Conservation (phyloP, 1,140 invertebrate genomes). For the Physella acuta region DNA sequence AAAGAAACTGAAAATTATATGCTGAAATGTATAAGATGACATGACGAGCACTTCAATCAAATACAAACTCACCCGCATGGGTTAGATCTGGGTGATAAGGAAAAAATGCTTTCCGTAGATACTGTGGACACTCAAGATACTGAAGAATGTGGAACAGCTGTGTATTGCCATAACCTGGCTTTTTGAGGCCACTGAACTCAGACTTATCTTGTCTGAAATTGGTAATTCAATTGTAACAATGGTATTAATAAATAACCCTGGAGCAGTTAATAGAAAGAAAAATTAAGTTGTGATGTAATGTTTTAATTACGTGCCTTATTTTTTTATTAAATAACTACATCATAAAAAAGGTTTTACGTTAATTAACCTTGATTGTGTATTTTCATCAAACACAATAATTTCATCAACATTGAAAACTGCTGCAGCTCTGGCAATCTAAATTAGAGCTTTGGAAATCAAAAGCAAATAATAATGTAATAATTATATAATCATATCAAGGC, state of each 20-base stretch:
- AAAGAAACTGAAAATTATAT: no score
- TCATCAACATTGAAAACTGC: conserved; percentile 92
- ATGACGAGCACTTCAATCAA: neutral
- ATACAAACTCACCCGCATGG: conserved; percentile 56
- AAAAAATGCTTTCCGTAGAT: conserved; percentile 90
- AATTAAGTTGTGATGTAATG: neutral
- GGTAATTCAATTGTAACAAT: no score
- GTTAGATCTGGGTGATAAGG: conserved; percentile 72
- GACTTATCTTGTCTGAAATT: conserved; percentile 42
- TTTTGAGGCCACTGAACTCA: conserved; percentile 54
- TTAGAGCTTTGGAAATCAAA: no score
- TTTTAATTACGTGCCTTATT: no score
- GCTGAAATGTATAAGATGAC: neutral
- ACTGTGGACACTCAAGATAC: conserved; percentile 96
- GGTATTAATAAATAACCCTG: no score
- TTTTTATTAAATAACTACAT: neutral
- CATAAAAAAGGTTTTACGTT: neutral
- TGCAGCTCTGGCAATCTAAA: conserved; percentile 84
- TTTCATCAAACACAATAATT: conserved; percentile 70
- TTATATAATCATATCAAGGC: no score
- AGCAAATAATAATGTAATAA: no score
- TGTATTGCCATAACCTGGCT: conserved; percentile 66
- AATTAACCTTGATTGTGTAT: neutral
- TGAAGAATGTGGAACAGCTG: conserved; percentile 88
- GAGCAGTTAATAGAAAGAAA: neutral